Base-by-base conservation (phyloP, 2,113 vertebrate genomes). In the Nannospalax galili region DNA sequence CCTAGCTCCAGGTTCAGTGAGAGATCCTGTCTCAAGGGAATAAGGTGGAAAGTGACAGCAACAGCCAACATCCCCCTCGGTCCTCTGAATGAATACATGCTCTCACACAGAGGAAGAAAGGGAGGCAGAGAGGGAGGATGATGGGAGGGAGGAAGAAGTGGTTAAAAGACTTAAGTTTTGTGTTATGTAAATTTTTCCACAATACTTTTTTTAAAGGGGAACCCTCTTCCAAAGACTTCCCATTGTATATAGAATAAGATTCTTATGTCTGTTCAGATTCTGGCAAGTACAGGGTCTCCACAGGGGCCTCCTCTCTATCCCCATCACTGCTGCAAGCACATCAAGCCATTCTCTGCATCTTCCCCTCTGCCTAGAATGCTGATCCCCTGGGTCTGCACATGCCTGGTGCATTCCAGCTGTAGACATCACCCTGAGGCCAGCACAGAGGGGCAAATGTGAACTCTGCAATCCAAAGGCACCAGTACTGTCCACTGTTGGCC, bases 401-500 rank as follows among this genome's bases (percentile, higher is more conserved):
- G 56, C n/a, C 45, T 3, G 11, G 42, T 73, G n/a, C 60, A 30
- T 15, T 20, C 65, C 15, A 20, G 58, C 58, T 35, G 30, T 12
- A 60, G 30, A 60, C n/a, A 7, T 81, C 67, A n/a, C 65, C 20
- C n/a, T 22, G 12, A 37, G n/a, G 65, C 17, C 52, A 45, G 42
- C 1, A 48, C 7, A 40, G 60, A 4, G 28, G 28, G 15, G 17
- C 37, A 10, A 24, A 10, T 19, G 40, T n/a, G n/a, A n/a, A 60
- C 58, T 67, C 20, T 0, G 69, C 65, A 30, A 24, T 16, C n/a
- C 17, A 20, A 16, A 3, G 6, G 67, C 20, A 24, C 56, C 17
- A 1, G 37, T 12, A 0, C 37, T 2, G 4, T 4, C 42, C 28
- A 56, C 35, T 14, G 20, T 1, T 11, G 84, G 52, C 40, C 72